phyloP scores from a whole-genome alignment of 2,113 vertebrate genomes.

The Halichoeres trimaculatus region DNA sequence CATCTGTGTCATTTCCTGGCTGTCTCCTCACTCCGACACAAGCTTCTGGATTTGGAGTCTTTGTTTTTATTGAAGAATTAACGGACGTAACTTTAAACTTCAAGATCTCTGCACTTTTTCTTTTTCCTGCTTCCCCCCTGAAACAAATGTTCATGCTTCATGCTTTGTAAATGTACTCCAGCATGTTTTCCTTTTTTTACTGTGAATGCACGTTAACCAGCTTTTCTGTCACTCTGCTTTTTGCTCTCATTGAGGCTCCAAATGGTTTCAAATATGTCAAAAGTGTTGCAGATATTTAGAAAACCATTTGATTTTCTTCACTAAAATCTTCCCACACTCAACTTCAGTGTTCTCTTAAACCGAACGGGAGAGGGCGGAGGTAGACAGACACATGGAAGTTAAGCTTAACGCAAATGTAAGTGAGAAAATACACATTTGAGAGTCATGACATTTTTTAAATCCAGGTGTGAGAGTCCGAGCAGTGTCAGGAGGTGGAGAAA shows the following conservation, averaged over 20 bases:
- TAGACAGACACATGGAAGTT: constrained; percentile 61
- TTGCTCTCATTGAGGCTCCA: constrained; percentile 31
- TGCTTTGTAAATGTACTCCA: constrained; percentile 82
- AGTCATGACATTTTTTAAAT: constrained; percentile 13
- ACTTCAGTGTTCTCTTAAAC: constrained; percentile 37
- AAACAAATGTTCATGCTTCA: constrained; percentile 45
- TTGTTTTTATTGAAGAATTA: no score
- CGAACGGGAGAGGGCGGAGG: constrained; percentile 13
- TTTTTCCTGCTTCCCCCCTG: constrained; percentile 36
- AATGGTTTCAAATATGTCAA: constrained; percentile 49
- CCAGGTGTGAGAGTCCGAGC: constrained; percentile 48
- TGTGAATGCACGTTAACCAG: constrained; percentile 85
- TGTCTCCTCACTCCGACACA: constrained; percentile 13
- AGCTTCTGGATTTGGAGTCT: background rate
- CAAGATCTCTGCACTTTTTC: background rate
- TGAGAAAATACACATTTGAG: constrained; percentile 12
- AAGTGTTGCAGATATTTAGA: constrained; percentile 20
- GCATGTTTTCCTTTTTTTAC: constrained; percentile 84
- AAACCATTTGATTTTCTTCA: constrained; percentile 38
- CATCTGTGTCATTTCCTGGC: constrained; percentile 90
- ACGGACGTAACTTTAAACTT: no score
- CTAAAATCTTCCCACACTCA: constrained; percentile 52
- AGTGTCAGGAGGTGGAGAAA: constrained; percentile 42
- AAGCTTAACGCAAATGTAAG: constrained; percentile 51
- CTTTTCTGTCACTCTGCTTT: constrained; percentile 75